Evolutionary conservation across 2,113 vertebrate genomes (phyloP), one percentile per base, ranked within the genome.

Genomic region (Plecotus auritus): DNA sequence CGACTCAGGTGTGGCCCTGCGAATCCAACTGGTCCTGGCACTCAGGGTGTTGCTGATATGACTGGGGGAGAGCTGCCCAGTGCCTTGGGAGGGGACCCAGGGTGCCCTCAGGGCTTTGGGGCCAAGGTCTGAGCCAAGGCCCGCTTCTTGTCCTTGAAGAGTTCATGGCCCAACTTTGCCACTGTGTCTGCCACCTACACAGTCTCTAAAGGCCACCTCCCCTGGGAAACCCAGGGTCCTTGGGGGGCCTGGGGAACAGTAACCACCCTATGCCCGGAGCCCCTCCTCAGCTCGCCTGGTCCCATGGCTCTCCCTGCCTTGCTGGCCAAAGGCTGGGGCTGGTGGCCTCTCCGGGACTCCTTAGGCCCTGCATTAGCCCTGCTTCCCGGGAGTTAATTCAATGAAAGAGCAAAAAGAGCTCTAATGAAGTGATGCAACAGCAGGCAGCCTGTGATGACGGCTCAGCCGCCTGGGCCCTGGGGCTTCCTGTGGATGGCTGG

Each of bases 321-420:
- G 42, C 90, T 59, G 16, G 64, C 88, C 90, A 66, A 82, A 87
- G 88, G 23, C 94, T 94, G 78, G n/a, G 81, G 45, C 92, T 94
- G 92, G 51, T 3, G 37, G 80, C 72, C 92, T 96, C 97, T 96
- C 93, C 66, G 1, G 18, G 45, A 67, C 95, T 96, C 1, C 23
- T 97, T 95, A 95, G 85, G n/a, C 32, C 88, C 77, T 93, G 92
- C 90, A 97, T 97, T 97, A 97, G 73, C 82, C 64, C 37, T 40
- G 90, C 94, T 97, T 92, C 96, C 95, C 90, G 96, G 95, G 96
- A 96, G 95, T 97, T 97, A 96, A 97, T 97, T 97, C 92, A 97
- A 97, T 96, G 96, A 96, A 95, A 76, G 56, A 73, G 85, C 90
- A 90, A 97, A 97, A 97, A 97, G 95, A 97, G 94, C 61, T 61